Percentiles rank a stretch among this genome's conserved stretches.
These are phyloP conservation scores for Venustoraphidia nigricollis DNA, from an alignment of 2,888 invertebrate species.

Conservation along the genomic window DNA sequence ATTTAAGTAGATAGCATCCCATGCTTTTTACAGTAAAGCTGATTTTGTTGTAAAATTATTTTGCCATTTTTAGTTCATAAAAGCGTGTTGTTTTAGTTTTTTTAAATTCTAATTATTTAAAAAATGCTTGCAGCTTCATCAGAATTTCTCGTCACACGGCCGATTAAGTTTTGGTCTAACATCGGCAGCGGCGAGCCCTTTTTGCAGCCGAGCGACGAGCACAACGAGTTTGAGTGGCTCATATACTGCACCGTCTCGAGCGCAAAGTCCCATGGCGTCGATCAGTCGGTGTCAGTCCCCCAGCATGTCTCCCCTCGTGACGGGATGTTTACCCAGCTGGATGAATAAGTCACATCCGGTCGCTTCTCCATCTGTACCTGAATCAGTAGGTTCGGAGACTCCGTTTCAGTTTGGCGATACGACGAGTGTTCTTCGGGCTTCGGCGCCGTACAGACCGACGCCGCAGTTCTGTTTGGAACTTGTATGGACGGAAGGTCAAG, in stretches of 20 bases:
- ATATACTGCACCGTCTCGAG: slow-evolving; percentile 23
- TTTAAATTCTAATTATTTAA: no score
- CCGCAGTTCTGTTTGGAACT: slow-evolving; percentile 82
- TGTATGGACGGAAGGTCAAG: slow-evolving; percentile 67
- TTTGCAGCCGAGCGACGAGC: slow-evolving; percentile 17
- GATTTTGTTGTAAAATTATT: no score
- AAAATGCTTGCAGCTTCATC: background rate
- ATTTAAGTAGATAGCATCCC: no score
- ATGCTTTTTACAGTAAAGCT: no score
- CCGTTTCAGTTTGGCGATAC: slow-evolving; percentile 13
- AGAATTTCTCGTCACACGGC: slow-evolving; percentile 20
- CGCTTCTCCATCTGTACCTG: no score
- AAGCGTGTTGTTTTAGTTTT: no score
- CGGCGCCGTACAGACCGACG: slow-evolving; percentile 51
- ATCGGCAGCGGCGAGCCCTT: slow-evolving; percentile 18
- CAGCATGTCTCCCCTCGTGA: slow-evolving; percentile 18
- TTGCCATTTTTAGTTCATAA: no score
- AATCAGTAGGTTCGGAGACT: slow-evolving; percentile 7
- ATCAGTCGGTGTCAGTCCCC: slow-evolving; percentile 36
- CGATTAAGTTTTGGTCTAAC: slow-evolving; percentile 9
- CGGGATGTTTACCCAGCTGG: no score
- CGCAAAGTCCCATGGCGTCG: slow-evolving; percentile 34
- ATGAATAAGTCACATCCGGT: no score
- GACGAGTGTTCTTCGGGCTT: slow-evolving; percentile 15
- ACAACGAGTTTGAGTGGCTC: slow-evolving; percentile 13